Evolutionary conservation across 1,140 invertebrate genomes (phyloP), one percentile per base, ranked within the genome.

Genomic region (Nebria ingens): DNA sequence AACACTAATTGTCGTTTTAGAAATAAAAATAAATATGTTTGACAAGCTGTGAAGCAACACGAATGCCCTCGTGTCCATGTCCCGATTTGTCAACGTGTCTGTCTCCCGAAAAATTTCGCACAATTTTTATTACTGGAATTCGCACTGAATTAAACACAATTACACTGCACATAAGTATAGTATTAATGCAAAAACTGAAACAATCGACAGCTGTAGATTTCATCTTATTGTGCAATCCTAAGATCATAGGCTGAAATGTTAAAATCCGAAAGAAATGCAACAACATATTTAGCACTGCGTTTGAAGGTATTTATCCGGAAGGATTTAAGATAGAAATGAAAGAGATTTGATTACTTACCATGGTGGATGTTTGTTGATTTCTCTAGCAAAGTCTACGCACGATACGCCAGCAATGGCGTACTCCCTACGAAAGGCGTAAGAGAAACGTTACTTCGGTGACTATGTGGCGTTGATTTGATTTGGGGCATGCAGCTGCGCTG

Each of bases 361-460:
- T 89, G 73, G 84, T 88, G 84, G 87, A 89, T 89, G 87, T 82
- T 84, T 79, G 74, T 70, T 71, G 86, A 89, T 89, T 82, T 79
- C 76, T 70, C 78, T 76, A 74, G 74, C 73, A 75, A 75, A 75
- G 73, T 76, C 72, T 80, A 81, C 79, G 79, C 73, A 85, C 82
- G 78, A 84, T 84, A 83, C 84, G 83, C 82, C 84, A 84, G 79
- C 80, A 79, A 85, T 85, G 85, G 85, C 85, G 84, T 83, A 85
- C 82, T 82, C 83, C 81, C 83, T 73, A 75, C 77, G 64, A 65
- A 68, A 66, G 64, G 55, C n/a, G n/a, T n/a, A 60, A 62, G 61
- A 64, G 64, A 65, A 71, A 65, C 58, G 58, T 58, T 38, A 55
- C 29, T 56, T 21, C n/a, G n/a, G n/a, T n/a, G n/a, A n/a, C n/a